Conservation (phyloP, 2,113 vertebrate genomes). For the Bubalus kerabau region DNA sequence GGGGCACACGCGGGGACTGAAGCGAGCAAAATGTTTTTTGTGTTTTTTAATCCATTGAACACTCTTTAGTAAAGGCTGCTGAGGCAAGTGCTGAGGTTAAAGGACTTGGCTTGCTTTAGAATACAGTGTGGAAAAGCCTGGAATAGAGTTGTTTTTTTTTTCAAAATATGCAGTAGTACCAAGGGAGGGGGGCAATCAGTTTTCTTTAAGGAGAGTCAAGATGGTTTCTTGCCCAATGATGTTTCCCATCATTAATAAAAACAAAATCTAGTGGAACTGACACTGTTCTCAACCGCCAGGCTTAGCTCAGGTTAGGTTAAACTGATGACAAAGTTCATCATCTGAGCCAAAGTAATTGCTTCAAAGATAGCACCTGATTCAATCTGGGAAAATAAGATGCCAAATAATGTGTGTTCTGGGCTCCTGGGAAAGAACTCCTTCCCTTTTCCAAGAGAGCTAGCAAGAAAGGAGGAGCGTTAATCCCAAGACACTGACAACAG, state of each 20-base stretch:
- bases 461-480: not conserved
- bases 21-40: not conserved
- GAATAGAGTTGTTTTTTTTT: not conserved
- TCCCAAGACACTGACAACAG: not conserved
- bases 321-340: not conserved
- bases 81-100: not conserved
- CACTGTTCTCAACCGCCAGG: not conserved
- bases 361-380: not conserved
- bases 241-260: not conserved
- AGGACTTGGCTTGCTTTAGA: not conserved
- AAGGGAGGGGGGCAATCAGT: not conserved
- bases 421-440: not conserved
- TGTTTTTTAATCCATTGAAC: constrained; percentile 21
- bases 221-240: not conserved
- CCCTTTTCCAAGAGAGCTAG: not conserved
- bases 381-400: not conserved
- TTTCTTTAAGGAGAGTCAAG: not conserved
- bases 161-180: not conserved
- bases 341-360: not conserved
- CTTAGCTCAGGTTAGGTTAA: not conserved
- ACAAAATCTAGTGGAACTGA: not conserved
- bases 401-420: not conserved
- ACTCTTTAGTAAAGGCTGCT: constrained; percentile 2
- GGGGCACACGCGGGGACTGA: not conserved
- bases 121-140: not conserved